phyloP scores from a whole-genome alignment of 2,888 invertebrate species.

The Cantharis lateralis region DNA sequence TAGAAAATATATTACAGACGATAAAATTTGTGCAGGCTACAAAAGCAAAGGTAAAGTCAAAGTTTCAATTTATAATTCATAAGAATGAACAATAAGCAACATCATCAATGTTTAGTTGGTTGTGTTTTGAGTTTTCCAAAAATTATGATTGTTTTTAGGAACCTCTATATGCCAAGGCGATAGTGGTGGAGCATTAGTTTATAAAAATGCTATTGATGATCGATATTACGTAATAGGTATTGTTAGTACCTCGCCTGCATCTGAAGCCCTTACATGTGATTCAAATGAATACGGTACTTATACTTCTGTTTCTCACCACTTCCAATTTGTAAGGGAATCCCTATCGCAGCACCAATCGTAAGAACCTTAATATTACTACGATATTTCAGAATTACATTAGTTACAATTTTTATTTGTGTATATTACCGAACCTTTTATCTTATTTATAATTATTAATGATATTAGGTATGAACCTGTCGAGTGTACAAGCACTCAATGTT shows the following conservation, averaged over 20 bases:
- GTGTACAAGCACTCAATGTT: too few relatives aligned
- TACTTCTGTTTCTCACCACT: constrained; percentile 36
- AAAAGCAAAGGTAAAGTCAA: background rate
- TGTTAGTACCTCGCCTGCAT: constrained; percentile 52
- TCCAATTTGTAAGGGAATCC: background rate
- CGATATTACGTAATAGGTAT: constrained; percentile 56
- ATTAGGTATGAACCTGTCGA: too few relatives aligned
- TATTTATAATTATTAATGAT: too few relatives aligned
- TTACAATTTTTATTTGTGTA: too few relatives aligned
- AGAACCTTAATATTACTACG: too few relatives aligned
- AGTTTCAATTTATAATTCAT: too few relatives aligned
- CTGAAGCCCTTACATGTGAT: constrained; percentile 40
- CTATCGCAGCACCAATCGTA: too few relatives aligned
- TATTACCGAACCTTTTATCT: too few relatives aligned
- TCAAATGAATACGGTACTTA: constrained; percentile 50
- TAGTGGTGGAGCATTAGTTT: constrained; percentile 56
- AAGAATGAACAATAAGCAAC: too few relatives aligned
- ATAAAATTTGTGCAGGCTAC: constrained; percentile 49
- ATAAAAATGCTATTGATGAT: constrained; percentile 39
- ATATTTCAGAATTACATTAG: too few relatives aligned
- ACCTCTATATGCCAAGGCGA: constrained; percentile 56
- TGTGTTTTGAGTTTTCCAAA: too few relatives aligned
- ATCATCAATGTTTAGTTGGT: too few relatives aligned
- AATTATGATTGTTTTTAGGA: constrained; percentile 39
- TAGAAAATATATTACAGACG: constrained; percentile 37